Conservation (phyloP, 2,113 vertebrate genomes). For the Gallinago paraguaiae region DNA sequence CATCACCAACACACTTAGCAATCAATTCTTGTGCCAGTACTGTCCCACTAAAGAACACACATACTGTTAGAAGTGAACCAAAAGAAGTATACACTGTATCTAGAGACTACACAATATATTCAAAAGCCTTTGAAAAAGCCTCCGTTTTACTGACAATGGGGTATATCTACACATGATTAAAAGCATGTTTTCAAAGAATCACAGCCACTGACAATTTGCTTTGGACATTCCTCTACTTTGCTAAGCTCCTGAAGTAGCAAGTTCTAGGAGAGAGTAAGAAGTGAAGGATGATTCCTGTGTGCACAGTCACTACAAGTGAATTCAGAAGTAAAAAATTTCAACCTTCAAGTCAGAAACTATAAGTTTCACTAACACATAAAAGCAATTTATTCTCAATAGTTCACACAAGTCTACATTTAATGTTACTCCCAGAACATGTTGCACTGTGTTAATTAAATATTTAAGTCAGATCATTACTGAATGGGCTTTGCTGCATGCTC, state of each 20-base stretch:
- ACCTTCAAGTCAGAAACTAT: background rate
- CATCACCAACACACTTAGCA: background rate
- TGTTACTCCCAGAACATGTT: background rate
- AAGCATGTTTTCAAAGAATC: background rate
- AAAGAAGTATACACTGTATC: background rate
- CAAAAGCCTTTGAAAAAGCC: background rate
- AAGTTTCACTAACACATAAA: background rate
- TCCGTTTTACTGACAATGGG: background rate
- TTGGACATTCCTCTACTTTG: background rate
- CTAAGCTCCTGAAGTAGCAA: background rate
- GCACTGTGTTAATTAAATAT: background rate
- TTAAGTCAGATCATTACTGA: background rate
- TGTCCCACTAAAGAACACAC: background rate
- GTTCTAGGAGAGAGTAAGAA: background rate
- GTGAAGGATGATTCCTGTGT: background rate
- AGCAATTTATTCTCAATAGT: background rate
- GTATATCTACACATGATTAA: fast-evolving
- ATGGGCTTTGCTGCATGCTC: background rate
- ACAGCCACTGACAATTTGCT: background rate
- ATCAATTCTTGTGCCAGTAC: background rate
- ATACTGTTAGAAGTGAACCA: background rate
- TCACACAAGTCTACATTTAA: background rate
- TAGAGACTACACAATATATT: fast-evolving
- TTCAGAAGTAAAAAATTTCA: background rate
- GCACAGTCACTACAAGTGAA: background rate